These are phyloP conservation scores for Anabas testudineus DNA, from an alignment of 2,797 vertebrate species.

Conservation along the genomic window DNA sequence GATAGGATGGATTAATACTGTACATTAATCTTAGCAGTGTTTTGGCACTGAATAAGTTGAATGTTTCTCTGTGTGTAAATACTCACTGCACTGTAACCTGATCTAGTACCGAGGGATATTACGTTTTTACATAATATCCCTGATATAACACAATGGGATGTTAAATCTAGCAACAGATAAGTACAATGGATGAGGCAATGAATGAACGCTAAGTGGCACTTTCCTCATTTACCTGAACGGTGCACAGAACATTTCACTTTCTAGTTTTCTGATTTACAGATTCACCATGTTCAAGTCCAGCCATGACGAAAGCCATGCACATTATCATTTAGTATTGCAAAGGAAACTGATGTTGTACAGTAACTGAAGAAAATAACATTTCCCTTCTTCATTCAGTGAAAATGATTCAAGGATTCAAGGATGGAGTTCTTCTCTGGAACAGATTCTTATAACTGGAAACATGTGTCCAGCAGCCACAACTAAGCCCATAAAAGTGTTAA, in stretches of 20 bases:
- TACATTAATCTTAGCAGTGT: slow-evolving; percentile 37
- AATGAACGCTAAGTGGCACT: neutral
- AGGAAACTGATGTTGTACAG: neutral
- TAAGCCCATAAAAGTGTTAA: neutral
- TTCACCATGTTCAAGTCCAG: neutral
- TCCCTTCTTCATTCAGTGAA: neutral
- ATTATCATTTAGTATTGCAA: neutral
- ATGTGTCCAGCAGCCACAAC: slow-evolving; percentile 2
- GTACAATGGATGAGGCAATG: no score
- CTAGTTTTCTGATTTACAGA: neutral
- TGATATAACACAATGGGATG: neutral
- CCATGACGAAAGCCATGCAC: neutral
- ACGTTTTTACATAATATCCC: no score
- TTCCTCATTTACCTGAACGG: neutral
- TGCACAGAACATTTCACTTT: neutral
- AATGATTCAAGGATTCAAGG: neutral
- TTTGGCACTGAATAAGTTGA: neutral
- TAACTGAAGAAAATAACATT: neutral
- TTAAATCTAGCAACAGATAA: neutral
- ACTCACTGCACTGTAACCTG: neutral
- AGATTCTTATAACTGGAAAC: slow-evolving; percentile 19
- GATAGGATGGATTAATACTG: slow-evolving; percentile 13
- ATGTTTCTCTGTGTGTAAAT: neutral
- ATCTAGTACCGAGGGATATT: no score
- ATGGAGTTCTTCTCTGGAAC: slow-evolving; percentile 5